Percentiles rank a stretch among this genome's conserved stretches.
Evolutionary conservation across 1,140 invertebrate species (phyloP).

Genomic region (Pseudomyrmex flavicornis): DNA sequence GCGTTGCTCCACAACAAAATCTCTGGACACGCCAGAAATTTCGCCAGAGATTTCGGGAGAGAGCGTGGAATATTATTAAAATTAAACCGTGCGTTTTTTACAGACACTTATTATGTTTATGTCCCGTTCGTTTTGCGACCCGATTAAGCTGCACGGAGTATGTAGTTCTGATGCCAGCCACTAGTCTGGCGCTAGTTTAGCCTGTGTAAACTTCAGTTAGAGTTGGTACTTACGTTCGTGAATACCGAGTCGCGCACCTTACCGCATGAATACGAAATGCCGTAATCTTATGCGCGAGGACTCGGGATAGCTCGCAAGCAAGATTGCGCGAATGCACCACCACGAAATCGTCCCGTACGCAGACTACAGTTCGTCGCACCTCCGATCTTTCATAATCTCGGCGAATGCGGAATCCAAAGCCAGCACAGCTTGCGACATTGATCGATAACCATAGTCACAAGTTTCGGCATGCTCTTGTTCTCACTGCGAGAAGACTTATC

Average conservation of each 20-base stretch:
- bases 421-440: not conserved
- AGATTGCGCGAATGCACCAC: conserved; percentile 19
- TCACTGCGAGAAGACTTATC: not conserved
- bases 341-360: conserved; percentile 29
- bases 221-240: conserved; percentile 65
- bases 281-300: conserved; percentile 64
- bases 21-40: conserved; percentile 10
- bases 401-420: not conserved
- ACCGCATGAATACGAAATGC: conserved; percentile 72
- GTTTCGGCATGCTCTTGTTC: not conserved
- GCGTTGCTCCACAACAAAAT: not conserved
- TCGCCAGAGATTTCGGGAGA: conserved; percentile 4
- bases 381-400: conserved; percentile 21
- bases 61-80: conserved; percentile 22
- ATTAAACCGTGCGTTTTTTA: conserved; percentile 34
- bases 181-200: conserved; percentile 57
- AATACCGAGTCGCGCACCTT: conserved; percentile 68
- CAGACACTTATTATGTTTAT: conserved; percentile 54
- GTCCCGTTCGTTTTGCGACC: conserved; percentile 59
- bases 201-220: conserved; percentile 68
- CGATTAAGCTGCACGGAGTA: conserved; percentile 45
- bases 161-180: not conserved
- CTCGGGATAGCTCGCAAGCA: conserved; percentile 13
- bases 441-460: not conserved
- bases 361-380: not conserved